These are phyloP conservation scores for Sarotherodon lohbergeri DNA, from an alignment of 2,113 vertebrate genomes.

Conservation along the genomic window DNA sequence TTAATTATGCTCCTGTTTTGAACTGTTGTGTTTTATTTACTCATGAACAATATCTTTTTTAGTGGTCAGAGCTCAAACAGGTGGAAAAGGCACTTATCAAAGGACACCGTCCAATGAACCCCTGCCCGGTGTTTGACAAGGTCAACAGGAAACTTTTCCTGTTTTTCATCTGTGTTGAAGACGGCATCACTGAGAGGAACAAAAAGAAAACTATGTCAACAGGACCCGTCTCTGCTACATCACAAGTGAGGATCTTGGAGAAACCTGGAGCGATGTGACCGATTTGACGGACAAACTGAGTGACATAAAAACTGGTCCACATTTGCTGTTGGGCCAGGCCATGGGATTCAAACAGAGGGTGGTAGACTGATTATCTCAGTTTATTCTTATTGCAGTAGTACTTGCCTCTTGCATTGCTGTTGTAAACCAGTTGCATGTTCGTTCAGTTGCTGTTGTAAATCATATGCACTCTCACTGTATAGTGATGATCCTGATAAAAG, in stretches of 20 bases:
- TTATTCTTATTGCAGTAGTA: neutral
- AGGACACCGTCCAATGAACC: neutral
- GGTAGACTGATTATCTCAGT: neutral
- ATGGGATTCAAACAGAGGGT: accelerated
- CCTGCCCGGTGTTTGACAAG: neutral
- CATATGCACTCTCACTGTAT: no score
- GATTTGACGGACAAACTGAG: accelerated
- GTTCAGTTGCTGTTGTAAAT: no score
- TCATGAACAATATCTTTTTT: neutral
- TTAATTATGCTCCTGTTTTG: accelerated
- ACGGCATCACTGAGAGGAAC: accelerated
- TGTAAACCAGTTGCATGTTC: no score
- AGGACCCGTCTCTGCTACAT: neutral
- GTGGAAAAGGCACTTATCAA: neutral
- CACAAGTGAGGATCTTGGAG: accelerated
- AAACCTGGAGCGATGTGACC: accelerated
- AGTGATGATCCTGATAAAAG: neutral
- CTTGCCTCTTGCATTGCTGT: no score
- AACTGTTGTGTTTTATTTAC: neutral
- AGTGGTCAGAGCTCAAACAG: neutral
- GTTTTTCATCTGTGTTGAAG: neutral
- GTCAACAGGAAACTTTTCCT: neutral
- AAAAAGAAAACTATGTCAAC: accelerated
- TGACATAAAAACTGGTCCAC: accelerated
- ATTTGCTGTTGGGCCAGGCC: neutral